A percentile compares a stretch with the other conserved stretches of the same genome.
These are phyloP conservation scores for Catocala nupta DNA, from an alignment of 2,888 invertebrate species.

Conservation along the genomic window DNA sequence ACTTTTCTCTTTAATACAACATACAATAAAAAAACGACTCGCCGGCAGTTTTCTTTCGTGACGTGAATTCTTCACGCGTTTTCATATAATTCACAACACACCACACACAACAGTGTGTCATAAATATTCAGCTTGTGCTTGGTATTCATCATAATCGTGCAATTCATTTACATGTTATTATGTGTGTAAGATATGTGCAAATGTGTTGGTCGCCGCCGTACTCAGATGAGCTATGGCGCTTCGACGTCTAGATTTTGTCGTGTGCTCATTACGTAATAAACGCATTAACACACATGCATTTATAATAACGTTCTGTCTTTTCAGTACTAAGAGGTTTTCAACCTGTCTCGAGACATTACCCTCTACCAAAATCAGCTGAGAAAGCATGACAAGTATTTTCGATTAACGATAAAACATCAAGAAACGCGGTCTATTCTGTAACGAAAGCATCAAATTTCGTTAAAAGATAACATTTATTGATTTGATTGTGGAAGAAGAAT, in stretches of 20 bases:
- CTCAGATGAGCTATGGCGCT: constrained; percentile 25
- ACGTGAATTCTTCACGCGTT: constrained; percentile 62
- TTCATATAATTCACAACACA: constrained; percentile 66
- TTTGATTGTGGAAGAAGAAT: constrained; percentile 29
- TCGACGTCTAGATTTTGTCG: constrained; percentile 6
- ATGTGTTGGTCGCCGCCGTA: constrained; percentile 36
- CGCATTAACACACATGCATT: constrained; percentile 3
- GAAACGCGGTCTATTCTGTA: constrained; percentile 11
- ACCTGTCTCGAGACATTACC: background rate
- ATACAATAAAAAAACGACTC: constrained; percentile 53
- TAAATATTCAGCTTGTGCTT: constrained; percentile 76
- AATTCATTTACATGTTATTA: constrained; percentile 82
- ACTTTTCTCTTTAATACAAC: constrained; percentile 42
- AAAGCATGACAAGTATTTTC: constrained; percentile 32
- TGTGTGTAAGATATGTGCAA: constrained; percentile 62
- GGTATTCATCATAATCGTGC: constrained; percentile 77
- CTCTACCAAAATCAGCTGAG: background rate
- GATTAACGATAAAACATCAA: constrained; percentile 22
- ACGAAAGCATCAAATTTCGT: constrained; percentile 24
- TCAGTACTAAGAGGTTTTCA: background rate
- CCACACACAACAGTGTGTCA: constrained; percentile 61
- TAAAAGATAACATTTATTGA: constrained; percentile 38
- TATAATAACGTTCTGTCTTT: background rate
- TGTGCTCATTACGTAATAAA: constrained; percentile 25
- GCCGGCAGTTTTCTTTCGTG: constrained; percentile 59